Conservation (phyloP, 2,888 invertebrate species). For the Lasioglossum malachurum region DNA sequence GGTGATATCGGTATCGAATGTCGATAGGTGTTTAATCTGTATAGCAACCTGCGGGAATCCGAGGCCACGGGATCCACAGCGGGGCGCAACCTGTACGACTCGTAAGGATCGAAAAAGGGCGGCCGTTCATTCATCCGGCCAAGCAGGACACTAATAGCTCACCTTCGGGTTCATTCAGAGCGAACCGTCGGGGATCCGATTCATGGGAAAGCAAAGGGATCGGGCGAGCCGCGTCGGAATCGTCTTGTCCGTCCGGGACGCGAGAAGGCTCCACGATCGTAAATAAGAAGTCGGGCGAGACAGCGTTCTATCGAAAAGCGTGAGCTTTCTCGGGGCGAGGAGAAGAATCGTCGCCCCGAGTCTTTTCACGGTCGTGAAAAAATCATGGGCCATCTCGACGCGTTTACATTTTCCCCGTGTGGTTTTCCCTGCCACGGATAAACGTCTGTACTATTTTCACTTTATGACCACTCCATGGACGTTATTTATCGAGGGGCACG, state of each 20-base stretch:
- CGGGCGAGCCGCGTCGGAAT: conserved; percentile 10
- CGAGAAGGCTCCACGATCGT: conserved; percentile 14
- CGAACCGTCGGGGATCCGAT: conserved; percentile 74
- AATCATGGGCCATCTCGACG: conserved; percentile 55
- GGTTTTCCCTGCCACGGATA: conserved; percentile 52
- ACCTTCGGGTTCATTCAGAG: conserved; percentile 78
- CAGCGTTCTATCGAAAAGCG: not conserved
- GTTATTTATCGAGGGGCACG: conserved; percentile 78
- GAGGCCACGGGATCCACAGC: conserved; percentile 74
- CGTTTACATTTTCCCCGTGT: conserved; percentile 50
- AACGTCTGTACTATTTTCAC: conserved; percentile 75
- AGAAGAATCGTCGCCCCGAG: not conserved
- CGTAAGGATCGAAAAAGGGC: conserved; percentile 75
- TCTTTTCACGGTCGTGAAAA: conserved; percentile 56
- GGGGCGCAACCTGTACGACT: conserved; percentile 78
- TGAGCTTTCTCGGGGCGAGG: not conserved
- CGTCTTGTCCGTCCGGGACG: not conserved
- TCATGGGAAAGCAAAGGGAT: conserved; percentile 74
- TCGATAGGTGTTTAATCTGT: conserved; percentile 74
- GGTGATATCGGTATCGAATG: conserved; percentile 83
- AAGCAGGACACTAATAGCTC: conserved; percentile 76
- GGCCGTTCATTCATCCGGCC: conserved; percentile 71
- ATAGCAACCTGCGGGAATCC: conserved; percentile 74
- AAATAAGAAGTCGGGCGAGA: conserved; percentile 35
- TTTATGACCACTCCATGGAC: conserved; percentile 75